A percentile compares a stretch with the other conserved stretches of the same genome.
phyloP scores from a whole-genome alignment of 2,888 invertebrate genomes.

The Tridacna gigas region DNA sequence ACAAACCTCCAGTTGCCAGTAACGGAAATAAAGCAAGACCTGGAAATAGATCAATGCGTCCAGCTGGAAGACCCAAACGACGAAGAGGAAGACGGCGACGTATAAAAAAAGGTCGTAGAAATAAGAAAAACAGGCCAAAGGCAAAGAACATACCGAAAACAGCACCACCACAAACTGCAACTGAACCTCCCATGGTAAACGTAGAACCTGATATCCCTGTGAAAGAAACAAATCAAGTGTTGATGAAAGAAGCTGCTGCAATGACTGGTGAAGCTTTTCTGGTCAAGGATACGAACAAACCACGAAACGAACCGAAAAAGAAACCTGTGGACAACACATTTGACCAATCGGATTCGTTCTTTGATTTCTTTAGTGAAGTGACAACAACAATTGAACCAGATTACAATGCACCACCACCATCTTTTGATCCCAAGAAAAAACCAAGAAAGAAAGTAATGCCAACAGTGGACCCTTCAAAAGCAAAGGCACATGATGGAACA shows the following conservation, averaged over 20 bases:
- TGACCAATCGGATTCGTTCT: background rate
- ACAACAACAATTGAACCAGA: constrained; percentile 17
- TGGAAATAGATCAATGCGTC: background rate
- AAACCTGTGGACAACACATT: constrained; percentile 1
- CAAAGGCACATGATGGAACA: constrained; percentile 48
- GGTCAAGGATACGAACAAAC: background rate
- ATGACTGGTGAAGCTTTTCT: background rate
- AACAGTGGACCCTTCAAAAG: constrained; percentile 38
- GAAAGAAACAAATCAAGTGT: background rate
- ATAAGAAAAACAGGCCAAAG: background rate
- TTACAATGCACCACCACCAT: constrained; percentile 35
- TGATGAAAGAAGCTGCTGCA: background rate
- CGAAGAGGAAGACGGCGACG: background rate
- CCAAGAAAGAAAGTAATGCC: constrained; percentile 44
- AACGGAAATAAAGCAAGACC: background rate
- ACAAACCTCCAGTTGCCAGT: background rate
- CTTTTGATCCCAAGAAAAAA: constrained; percentile 39
- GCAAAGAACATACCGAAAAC: background rate
- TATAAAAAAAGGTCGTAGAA: background rate
- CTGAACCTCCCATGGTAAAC: background rate
- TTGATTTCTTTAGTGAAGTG: constrained; percentile 22
- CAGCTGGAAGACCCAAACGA: background rate
- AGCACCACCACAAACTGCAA: background rate
- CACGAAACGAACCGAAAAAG: constrained; percentile 5
- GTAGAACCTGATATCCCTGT: too few relatives aligned